phyloP scores from a whole-genome alignment of 2,113 vertebrate genomes.

The Dasypus novemcinctus region DNA sequence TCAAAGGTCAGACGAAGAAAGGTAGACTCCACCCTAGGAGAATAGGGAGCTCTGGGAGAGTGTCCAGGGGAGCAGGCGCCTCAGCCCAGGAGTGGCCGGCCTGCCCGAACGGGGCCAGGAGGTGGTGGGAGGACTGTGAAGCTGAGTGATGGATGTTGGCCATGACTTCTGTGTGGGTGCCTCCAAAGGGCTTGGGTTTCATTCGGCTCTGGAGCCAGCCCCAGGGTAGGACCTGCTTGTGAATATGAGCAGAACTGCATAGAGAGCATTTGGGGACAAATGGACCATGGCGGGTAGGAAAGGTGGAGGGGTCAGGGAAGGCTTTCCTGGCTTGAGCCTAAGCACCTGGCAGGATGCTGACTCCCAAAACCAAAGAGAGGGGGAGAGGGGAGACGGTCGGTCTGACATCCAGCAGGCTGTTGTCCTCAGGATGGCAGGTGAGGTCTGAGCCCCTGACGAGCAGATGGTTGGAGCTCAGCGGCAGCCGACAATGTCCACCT shows the following conservation, averaged over 20 bases:
- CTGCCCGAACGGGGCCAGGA: neutral
- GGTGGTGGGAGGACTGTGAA: neutral
- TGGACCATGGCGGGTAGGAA: neutral
- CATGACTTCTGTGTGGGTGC: neutral
- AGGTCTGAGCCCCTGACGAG: neutral
- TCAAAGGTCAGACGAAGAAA: neutral
- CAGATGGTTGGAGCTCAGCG: neutral
- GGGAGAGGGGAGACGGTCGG: too few species aligned
- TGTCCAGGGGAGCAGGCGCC: neutral
- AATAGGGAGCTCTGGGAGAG: too few species aligned
- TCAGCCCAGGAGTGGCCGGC: neutral
- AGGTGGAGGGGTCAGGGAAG: neutral
- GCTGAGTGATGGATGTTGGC: neutral
- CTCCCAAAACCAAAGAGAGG: neutral
- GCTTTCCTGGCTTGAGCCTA: neutral
- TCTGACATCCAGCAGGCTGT: neutral
- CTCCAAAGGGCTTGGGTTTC: neutral
- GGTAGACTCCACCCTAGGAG: neutral
- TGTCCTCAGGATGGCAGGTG: neutral
- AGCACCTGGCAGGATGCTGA: neutral
- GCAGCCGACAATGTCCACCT: neutral
- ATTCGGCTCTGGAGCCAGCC: neutral
- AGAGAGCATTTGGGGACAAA: neutral
- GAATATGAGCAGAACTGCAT: neutral
- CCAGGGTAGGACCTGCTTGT: neutral